Percentiles rank a stretch among this genome's conserved stretches.
phyloP scores from a whole-genome alignment of 2,888 invertebrate species.

The Epistrophe eligans region DNA sequence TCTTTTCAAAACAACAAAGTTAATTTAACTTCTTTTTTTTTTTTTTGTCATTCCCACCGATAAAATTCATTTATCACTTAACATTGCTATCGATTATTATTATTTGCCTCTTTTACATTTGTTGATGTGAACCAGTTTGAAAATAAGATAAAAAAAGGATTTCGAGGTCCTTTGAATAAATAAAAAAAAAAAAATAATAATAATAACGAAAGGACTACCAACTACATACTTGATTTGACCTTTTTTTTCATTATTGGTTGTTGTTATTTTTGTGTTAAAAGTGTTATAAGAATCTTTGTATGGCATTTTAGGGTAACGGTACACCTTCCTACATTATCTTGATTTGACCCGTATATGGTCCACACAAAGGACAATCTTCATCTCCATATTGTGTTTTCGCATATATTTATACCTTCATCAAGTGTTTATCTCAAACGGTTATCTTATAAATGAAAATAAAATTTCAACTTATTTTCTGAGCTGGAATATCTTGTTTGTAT shows the following conservation, averaged over 20 bases:
- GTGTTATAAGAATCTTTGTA: background rate
- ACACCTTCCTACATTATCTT: background rate
- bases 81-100: background rate
- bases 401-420: conserved; percentile 20
- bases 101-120: background rate
- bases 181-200: background rate
- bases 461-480: background rate
- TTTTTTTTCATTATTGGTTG: background rate
- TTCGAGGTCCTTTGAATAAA: background rate
- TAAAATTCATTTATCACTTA: background rate
- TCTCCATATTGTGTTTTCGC: background rate
- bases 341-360: background rate
- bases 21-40: background rate
- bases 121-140: background rate
- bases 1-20: background rate
- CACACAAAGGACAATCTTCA: background rate
- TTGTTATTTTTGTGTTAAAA: background rate
- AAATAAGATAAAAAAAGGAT: background rate
- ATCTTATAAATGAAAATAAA: conserved; percentile 10
- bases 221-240: background rate
- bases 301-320: background rate
- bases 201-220: background rate
- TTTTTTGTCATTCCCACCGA: background rate
- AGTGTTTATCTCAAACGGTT: background rate
- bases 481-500: background rate